Base-by-base conservation (phyloP, 2,113 vertebrate genomes). In the Neodontobutis hainanensis region DNA sequence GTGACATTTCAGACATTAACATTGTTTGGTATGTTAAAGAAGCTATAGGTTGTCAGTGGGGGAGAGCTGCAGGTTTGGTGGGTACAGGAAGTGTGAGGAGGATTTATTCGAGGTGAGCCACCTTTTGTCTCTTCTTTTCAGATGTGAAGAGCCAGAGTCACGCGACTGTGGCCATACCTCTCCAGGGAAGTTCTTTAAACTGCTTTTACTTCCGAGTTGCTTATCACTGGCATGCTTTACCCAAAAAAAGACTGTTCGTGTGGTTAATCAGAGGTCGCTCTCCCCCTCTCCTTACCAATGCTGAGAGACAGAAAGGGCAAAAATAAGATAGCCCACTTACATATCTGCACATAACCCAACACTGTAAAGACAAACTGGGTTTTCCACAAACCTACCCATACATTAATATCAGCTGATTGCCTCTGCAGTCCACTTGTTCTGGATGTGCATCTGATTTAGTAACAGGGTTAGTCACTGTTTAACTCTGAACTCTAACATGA, bases 161-260 rank as follows among this genome's bases (percentile, higher is more conserved):
- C 45, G 38, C 14, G 1, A 12, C 35, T 44, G 55, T 10, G 36
- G 78, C 83, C 15, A 32, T 78, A 68, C 66, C 80, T 78, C 71
- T 70, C 6, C 55, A 42, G 70, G 75, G 65, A 84, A 82, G 77
- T 87, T 83, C 77, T 84, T 87, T 84, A 80, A 86, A 60, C 60
- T 49, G 61, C 19, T 86, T 87, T 87, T 85, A 75, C 83, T 88
- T 80, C 44, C 7, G 65, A 62, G 75, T 88, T 61, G 75, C 47
- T 74, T 83, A 79, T 87, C 73, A 69, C 61, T 40, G 61, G 44
- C 69, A 75, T 76, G 78, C 80, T 84, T 58, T 42, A 61, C 3
- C 14, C 4, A 47, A 70, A 82, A 50, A 46, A 73, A 83, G 82
- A 68, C 49, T n/a, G n/a, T n/a, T 11, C 19, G 49, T 65, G 44